Conservation (phyloP, 2,113 vertebrate genomes). For the Beaufortia kweichowensis region DNA sequence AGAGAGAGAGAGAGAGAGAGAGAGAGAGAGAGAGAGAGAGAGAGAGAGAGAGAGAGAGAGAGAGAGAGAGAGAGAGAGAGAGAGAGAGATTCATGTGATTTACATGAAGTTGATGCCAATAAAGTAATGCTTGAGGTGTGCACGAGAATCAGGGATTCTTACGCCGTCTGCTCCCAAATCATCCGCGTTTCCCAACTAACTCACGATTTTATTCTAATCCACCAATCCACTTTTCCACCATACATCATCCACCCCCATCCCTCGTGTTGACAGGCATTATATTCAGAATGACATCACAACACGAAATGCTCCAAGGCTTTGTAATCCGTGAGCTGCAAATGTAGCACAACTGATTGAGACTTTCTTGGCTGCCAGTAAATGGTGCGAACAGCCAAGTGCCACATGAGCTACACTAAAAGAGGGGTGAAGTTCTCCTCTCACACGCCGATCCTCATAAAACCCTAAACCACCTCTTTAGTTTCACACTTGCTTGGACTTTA, state of each 20-base stretch:
- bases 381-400: slow-evolving; percentile 42
- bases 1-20: too few species aligned
- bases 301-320: slow-evolving; percentile 8
- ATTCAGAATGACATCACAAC: slow-evolving; percentile 42
- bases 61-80: too few species aligned
- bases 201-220: slow-evolving; percentile 14
- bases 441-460: slow-evolving; percentile 50
- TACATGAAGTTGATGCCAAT: neutral
- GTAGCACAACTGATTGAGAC: slow-evolving; percentile 18
- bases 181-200: neutral
- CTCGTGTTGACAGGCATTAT: slow-evolving; percentile 2
- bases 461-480: slow-evolving; percentile 52
- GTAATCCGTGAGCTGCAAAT: slow-evolving; percentile 25
- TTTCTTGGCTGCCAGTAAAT: slow-evolving; percentile 35
- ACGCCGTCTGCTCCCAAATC: neutral
- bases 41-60: too few species aligned
- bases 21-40: too few species aligned
- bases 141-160: neutral
- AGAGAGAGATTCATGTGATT: too few species aligned
- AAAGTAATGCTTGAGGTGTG: slow-evolving; percentile 16
- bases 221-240: slow-evolving; percentile 4
- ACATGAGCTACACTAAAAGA: slow-evolving; percentile 47
- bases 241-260: slow-evolving; percentile 3
- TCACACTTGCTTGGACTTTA: slow-evolving; percentile 52
- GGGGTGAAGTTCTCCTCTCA: slow-evolving; percentile 42